These are phyloP conservation scores for Ochlodes sylvanus DNA, from an alignment of 2,888 invertebrate species.

Conservation along the genomic window DNA sequence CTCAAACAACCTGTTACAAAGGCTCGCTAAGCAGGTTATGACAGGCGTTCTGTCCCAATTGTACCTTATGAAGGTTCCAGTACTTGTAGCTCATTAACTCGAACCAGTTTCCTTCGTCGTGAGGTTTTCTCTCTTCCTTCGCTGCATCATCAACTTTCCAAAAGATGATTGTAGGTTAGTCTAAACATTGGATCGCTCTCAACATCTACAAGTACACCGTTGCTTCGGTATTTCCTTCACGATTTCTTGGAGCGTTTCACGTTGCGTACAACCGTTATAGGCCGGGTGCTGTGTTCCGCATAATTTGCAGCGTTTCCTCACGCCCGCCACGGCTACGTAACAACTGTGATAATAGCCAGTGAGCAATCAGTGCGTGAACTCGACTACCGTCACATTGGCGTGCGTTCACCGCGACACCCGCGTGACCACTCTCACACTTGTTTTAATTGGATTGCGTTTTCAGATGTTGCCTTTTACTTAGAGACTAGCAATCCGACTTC, in stretches of 20 bases:
- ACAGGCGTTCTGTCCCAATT: too few species aligned
- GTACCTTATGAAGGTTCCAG: too few species aligned
- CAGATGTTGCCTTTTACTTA: background rate
- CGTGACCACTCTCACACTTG: conserved; percentile 35
- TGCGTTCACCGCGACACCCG: conserved; percentile 27
- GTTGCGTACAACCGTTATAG: conserved; percentile 49
- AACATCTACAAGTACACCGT: too few species aligned
- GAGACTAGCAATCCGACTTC: too few species aligned
- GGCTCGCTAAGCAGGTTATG: too few species aligned
- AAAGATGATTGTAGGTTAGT: too few species aligned
- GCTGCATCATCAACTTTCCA: too few species aligned
- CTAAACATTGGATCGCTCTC: too few species aligned
- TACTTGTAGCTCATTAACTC: too few species aligned
- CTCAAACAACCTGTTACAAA: too few species aligned
- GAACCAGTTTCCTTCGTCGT: too few species aligned
- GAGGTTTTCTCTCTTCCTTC: too few species aligned
- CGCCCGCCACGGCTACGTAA: conserved; percentile 38
- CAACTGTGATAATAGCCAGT: conserved; percentile 36
- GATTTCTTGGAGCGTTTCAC: conserved; percentile 2
- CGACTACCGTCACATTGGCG: conserved; percentile 30
- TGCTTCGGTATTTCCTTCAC: background rate
- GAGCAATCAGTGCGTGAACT: conserved; percentile 40
- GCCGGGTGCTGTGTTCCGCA: conserved; percentile 44
- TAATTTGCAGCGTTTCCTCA: conserved; percentile 50
- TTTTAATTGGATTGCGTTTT: conserved; percentile 26